Conservation (phyloP, 2,113 vertebrate species). For the Rhinogobius similis region DNA sequence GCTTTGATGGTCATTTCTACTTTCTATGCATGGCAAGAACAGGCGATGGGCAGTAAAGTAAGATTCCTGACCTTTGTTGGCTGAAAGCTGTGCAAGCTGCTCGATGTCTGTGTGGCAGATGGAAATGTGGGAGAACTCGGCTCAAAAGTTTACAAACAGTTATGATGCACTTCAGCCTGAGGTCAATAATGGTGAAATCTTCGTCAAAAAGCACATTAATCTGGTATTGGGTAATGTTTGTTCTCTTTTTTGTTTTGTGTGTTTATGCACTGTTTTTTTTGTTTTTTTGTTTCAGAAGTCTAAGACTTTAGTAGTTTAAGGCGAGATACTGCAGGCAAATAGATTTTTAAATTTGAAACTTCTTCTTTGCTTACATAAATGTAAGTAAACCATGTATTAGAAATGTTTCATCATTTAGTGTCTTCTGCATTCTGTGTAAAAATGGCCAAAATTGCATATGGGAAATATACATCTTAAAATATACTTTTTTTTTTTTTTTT, state of each 20-base stretch:
- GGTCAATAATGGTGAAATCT: conserved; percentile 33
- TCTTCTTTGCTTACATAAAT: too few species aligned
- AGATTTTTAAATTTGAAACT: too few species aligned
- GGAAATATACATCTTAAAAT: too few species aligned
- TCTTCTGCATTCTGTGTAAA: too few species aligned
- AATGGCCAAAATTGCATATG: too few species aligned
- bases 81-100: neutral
- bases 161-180: conserved; percentile 41
- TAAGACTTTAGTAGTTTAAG: too few species aligned
- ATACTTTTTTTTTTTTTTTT: too few species aligned
- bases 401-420: too few species aligned
- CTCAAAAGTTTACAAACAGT: conserved; percentile 54
- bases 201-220: conserved; percentile 25
- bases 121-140: conserved; percentile 27
- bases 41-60: neutral
- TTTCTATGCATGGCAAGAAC: conserved; percentile 7
- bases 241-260: too few species aligned
- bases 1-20: neutral
- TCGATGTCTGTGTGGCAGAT: conserved; percentile 46
- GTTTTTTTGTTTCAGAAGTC: too few species aligned
- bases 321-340: too few species aligned
- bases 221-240: conserved; percentile 36
- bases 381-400: too few species aligned
- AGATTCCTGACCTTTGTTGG: conserved; percentile 24
- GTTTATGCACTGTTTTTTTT: neutral